Evolutionary conservation across 2,797 vertebrate genomes (phyloP).

Genomic region (Myripristis jacobus): DNA sequence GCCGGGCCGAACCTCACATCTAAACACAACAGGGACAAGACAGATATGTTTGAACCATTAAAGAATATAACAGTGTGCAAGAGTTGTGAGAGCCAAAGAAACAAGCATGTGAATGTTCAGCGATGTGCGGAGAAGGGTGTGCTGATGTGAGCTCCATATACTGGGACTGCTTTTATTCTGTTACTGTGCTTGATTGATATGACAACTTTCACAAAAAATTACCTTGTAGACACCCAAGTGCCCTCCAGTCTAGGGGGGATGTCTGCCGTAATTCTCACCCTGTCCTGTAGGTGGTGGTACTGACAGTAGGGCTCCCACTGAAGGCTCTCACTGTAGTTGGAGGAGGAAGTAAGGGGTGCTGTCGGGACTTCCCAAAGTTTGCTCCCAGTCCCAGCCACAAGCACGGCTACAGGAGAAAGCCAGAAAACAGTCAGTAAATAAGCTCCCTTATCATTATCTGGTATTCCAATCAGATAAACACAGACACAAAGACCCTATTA

Average conservation of each 20-base stretch:
- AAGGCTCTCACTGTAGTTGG: slow-evolving; percentile 64
- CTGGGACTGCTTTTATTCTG: no score
- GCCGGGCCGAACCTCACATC: slow-evolving; percentile 91
- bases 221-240: slow-evolving; percentile 92
- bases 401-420: slow-evolving; percentile 66
- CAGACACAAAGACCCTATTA: slow-evolving; percentile 3
- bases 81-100: no score
- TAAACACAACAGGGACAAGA: slow-evolving; percentile 55
- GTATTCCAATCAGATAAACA: slow-evolving; percentile 37
- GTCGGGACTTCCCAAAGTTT: slow-evolving; percentile 84
- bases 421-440: slow-evolving; percentile 36
- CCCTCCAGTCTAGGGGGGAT: slow-evolving; percentile 87
- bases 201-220: slow-evolving; percentile 14
- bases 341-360: slow-evolving; percentile 60
- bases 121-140: no score
- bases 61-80: no score
- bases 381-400: slow-evolving; percentile 76
- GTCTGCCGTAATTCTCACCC: slow-evolving; percentile 77
- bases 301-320: slow-evolving; percentile 87
- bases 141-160: no score
- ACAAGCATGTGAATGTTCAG: no score
- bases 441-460: slow-evolving; percentile 4
- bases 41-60: not conserved
- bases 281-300: slow-evolving; percentile 84
- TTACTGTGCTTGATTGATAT: no score